Conservation (phyloP, 2,113 vertebrate species). For the Pterocles gutturalis region DNA sequence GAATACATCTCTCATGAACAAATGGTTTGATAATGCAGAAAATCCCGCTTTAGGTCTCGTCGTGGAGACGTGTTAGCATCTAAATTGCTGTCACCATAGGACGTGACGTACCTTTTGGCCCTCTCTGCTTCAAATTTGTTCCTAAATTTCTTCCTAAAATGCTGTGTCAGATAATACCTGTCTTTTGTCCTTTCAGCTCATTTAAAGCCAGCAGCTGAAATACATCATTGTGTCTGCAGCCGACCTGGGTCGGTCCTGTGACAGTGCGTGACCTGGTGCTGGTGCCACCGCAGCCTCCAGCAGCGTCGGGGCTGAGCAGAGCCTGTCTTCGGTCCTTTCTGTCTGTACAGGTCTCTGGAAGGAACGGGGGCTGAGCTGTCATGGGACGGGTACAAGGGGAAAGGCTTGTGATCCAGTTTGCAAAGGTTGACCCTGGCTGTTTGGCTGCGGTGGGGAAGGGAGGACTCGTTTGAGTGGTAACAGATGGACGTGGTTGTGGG, state of each 20-base stretch:
- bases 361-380: accelerated
- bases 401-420: background rate
- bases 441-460: background rate
- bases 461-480: accelerated
- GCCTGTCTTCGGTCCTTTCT: accelerated
- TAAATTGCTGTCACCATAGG: accelerated
- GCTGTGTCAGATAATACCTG: background rate
- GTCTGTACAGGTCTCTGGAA: background rate
- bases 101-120: background rate
- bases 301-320: accelerated
- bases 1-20: accelerated
- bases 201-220: background rate
- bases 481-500: background rate
- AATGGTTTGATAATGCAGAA: background rate
- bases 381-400: background rate
- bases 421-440: background rate
- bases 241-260: background rate
- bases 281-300: background rate
- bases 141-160: background rate
- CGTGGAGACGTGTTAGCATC: background rate
- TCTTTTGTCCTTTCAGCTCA: background rate
- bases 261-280: background rate
- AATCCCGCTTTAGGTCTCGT: background rate
- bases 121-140: background rate
- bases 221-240: background rate